Base-by-base conservation (phyloP, 1,140 invertebrate genomes). In the Amphibalanus amphitrite region DNA sequence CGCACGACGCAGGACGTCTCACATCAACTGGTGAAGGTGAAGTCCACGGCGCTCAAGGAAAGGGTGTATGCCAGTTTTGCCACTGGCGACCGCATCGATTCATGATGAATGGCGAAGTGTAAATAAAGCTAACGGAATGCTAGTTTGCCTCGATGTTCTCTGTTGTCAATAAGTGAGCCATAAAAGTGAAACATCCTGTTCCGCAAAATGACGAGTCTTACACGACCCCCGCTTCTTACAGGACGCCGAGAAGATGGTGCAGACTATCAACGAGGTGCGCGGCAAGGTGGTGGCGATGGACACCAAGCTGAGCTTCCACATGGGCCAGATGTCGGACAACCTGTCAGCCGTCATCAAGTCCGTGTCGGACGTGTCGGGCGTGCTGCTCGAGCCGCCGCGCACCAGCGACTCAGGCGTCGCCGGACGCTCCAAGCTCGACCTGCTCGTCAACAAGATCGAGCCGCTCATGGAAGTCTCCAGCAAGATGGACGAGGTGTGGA, bases 401-500 rank as follows among this genome's bases (percentile, higher is more conserved):
- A 23, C 29, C 28, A 30, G 71, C 23, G 20, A 71, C 25, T 8
- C 3, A 30, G 69, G 69, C 28, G 25, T 47, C 40, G 40, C 71
- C 29, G 15, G 40, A 1, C 74, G 72, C 6, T 73, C 70, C 70
- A 76, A 76, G 69, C 68, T 76, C 13, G 73, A 76, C 71, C 71
- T 72, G 29, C 72, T 75, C 25, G 71, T 75, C 28, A 69, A 74
- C 47, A 71, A 71, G 40, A 74, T 76, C 71, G 69, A 73, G 15
- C 75, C 75, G 28, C 72, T 75, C 70, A 71, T 74, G 69, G 74
- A 72, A 0, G 89, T 92, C 0, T 90, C 89, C 0, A 89, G 90
- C 77, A 92, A 92, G 80, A 92, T 92, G 89, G 90, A 92, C 75
- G 88, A 92, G 81, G 89, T 92, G 8, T 92, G 90, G 90, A 88